phyloP scores from a whole-genome alignment of 2,113 vertebrate genomes.

The Symphodus melops region DNA sequence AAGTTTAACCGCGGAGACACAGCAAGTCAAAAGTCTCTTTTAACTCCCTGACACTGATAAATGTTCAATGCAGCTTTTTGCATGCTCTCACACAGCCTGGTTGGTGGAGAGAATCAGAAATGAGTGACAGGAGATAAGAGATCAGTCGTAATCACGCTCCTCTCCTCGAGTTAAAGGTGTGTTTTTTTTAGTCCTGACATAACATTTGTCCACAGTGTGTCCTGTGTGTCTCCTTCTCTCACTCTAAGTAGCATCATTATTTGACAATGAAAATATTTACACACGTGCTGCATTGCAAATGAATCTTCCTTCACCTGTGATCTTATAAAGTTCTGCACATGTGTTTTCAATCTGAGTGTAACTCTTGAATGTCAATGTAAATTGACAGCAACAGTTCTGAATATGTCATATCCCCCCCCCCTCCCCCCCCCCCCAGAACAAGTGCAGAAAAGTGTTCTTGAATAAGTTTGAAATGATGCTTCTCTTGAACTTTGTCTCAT shows the following conservation, averaged over 20 bases:
- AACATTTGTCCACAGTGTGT: too few species aligned
- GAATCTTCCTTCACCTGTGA: too few species aligned
- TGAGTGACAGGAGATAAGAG: background rate
- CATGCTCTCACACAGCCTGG: background rate
- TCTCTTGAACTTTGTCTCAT: background rate
- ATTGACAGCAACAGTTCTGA: background rate
- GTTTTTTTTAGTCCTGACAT: too few species aligned
- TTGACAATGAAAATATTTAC: too few species aligned
- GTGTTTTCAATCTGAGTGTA: background rate
- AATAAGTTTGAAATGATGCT: background rate
- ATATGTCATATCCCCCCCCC: too few species aligned
- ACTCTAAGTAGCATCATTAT: background rate
- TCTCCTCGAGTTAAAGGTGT: background rate
- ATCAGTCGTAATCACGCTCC: background rate
- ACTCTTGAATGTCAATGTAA: background rate
- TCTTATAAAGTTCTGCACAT: background rate
- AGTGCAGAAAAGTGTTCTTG: background rate
- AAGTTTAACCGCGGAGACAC: constrained; percentile 2
- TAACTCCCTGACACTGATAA: constrained; percentile 21
- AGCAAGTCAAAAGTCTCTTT: background rate
- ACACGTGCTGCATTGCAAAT: too few species aligned
- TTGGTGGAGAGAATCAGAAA: constrained; percentile 1
- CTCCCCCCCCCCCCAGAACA: too few species aligned
- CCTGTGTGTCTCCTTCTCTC: too few species aligned
- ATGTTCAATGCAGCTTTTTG: constrained; percentile 26